Evolutionary conservation across 2,888 invertebrate species (phyloP), one percentile per base, ranked within the genome.

Genomic region (Bruchidius siliquastri): DNA sequence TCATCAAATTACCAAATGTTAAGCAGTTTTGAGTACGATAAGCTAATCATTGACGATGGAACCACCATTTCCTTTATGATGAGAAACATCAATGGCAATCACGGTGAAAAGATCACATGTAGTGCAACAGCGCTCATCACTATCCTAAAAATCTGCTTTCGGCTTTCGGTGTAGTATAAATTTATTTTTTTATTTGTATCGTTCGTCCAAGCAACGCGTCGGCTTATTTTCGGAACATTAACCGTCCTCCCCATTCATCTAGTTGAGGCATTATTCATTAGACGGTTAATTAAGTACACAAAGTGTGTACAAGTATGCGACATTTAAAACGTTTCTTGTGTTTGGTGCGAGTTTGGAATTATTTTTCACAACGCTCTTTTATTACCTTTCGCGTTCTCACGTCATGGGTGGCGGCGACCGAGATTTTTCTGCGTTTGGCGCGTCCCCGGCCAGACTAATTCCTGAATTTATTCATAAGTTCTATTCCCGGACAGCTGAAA

Each of bases 291-390:
- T 78, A 79, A 77, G 74, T 77, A 76, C 67, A 72, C 75, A 76
- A 77, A 77, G 74, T 77, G 77, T 70, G 76, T 74, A 71, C 72
- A 75, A 77, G 77, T 75, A 75, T 75, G 79, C 74, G 75, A 76
- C 77, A 77, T 78, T 79, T 82, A 80, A 82, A 82, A 82, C 81
- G 81, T 80, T 82, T 81, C 81, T 82, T 80, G 79, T 82, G 81
- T 82, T 78, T 76, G 71, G 76, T 75, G 74, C 72, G 69, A 73
- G 76, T 77, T 73, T 77, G 74, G 77, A 77, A 79, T 76, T 77
- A 81, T 80, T 82, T 79, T 78, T 81, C 78, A 49, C 49, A 49
- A 49, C 49, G 49, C 13, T 49, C 49, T 49, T 49, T 49, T 49
- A 49, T 49, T 49, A 49, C 49, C 49, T 49, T 49, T 49, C 13